phyloP scores from a whole-genome alignment of 2,797 vertebrate genomes.

The Adelosebastes latens region DNA sequence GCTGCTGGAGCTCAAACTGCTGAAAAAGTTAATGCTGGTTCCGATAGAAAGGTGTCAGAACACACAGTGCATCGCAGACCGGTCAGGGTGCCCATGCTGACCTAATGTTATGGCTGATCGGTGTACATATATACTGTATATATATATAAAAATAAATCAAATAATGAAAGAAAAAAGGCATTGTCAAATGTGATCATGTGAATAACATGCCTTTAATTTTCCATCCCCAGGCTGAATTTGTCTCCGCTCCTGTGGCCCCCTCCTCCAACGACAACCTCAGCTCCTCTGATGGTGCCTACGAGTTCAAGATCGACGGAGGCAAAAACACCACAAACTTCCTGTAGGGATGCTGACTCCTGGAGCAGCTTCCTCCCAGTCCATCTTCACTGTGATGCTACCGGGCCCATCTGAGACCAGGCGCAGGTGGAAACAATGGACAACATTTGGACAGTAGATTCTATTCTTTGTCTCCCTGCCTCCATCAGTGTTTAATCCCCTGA shows the following conservation, averaged over 20 bases:
- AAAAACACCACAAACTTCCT: constrained; percentile 71
- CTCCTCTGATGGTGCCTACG: constrained; percentile 18
- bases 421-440: background rate
- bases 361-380: background rate
- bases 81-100: too few species aligned
- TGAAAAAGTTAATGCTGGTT: too few species aligned
- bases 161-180: background rate
- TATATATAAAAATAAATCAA: too few species aligned
- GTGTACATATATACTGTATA: too few species aligned
- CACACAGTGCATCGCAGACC: too few species aligned
- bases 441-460: background rate
- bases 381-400: background rate
- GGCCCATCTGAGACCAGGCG: background rate
- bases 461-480: background rate
- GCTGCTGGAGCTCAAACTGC: rapidly evolving
- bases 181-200: background rate
- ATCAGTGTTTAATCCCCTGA: background rate
- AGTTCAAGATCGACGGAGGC: constrained; percentile 57
- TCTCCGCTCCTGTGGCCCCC: background rate
- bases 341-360: constrained; percentile 25
- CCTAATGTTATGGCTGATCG: too few species aligned
- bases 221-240: constrained; percentile 6
- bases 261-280: background rate
- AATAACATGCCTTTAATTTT: background rate
- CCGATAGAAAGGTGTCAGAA: too few species aligned